A percentile compares a stretch with the other conserved stretches of the same genome.
Conservation (phyloP, 2,888 invertebrate genomes). For the Slavum lentiscoides region DNA sequence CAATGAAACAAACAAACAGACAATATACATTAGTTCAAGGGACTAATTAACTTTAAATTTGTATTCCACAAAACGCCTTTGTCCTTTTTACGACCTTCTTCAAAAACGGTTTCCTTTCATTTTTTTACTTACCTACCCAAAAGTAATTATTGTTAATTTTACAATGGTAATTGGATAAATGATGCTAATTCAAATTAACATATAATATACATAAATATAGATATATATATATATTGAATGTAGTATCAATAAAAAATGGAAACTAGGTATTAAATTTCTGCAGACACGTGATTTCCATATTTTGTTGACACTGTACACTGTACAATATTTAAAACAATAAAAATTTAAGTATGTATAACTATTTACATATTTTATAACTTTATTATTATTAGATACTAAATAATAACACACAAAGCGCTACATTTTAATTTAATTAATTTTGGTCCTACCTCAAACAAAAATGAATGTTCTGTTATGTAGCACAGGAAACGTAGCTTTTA, state of each 20-base stretch:
- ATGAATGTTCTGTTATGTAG: conserved; percentile 41
- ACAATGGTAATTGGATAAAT: background rate
- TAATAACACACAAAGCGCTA: background rate
- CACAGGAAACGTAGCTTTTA: conserved; percentile 41
- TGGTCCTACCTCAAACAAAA: conserved; percentile 45
- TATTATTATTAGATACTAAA: conserved; percentile 6
- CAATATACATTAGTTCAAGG: conserved; percentile 37
- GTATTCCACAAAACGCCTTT: conserved; percentile 35
- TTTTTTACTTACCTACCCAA: conserved; percentile 25
- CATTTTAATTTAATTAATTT: conserved; percentile 36
- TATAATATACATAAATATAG: conserved; percentile 8
- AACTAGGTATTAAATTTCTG: conserved; percentile 6
- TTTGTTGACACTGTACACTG: background rate
- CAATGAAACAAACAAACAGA: conserved; percentile 53
- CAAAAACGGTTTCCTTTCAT: conserved; percentile 9
- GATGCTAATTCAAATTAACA: background rate
- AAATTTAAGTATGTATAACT: background rate
- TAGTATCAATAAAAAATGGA: background rate
- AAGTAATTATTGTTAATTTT: background rate
- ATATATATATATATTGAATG: background rate
- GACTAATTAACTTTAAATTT: conserved; percentile 25
- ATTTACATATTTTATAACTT: background rate
- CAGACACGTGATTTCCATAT: background rate
- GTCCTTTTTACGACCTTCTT: conserved; percentile 52
- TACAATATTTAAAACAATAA: background rate